Base-by-base conservation (phyloP, 2,888 invertebrate species). In the Acleris holmiana region DNA sequence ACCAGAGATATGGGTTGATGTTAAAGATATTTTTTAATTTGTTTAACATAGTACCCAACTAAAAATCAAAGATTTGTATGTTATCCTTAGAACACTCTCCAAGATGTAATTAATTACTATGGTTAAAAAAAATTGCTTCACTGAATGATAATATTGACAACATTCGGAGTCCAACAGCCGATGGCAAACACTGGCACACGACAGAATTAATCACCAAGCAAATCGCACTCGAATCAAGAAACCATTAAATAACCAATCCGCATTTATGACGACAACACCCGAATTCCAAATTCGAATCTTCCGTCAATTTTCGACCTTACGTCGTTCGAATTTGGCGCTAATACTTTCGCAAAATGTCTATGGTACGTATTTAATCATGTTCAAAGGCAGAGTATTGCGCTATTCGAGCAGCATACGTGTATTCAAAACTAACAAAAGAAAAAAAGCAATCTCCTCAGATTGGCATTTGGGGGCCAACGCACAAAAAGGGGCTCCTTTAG, bases 391-490 rank as follows among this genome's bases (percentile, higher is more conserved):
- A 67, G 69, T 70, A 74, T 74, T 82, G 76, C 77, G 76, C 76
- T 74, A 75, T 76, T 81, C 83, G 83, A 80, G 83, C 78, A 77
- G 87, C 89, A 89, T 87, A 82, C 85, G 81, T 81, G 86, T 88
- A 91, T 91, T 91, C 89, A 90, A 87, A 88, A 90, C 89, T 88
- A 84, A 92, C 91, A 92, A 92, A 91, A 86, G 91, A 90, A 91
- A 89, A 90, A 92, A 92, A 92, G 91, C 91, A 91, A 92, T 91
- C 91, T 89, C 83, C 78, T 72, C 85, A 89, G 91, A 91, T 91
- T 91, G 91, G 91, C 91, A 90, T 89, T 91, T 89, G 89, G 88
- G 88, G 88, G 85, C 75, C 79, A 76, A 73, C 71, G 72, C 79
- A 84, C 82, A 84, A 87, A 86, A 84, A 83, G 79, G 81, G 74